Conservation (phyloP, 2,888 invertebrate species). For the Corbicula japonica region DNA sequence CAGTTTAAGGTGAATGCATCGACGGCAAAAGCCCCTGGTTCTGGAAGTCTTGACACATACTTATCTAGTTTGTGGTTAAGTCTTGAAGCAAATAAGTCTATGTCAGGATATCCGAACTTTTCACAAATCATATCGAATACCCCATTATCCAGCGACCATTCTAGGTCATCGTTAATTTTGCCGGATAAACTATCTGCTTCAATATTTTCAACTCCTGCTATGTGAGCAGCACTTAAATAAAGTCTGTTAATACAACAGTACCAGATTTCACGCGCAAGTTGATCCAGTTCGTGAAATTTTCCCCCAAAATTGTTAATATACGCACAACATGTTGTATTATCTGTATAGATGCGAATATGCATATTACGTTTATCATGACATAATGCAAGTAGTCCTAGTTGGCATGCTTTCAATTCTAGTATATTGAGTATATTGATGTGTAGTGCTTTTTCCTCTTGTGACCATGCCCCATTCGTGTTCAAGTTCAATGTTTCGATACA, state of each 20-base stretch:
- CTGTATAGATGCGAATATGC: constrained; percentile 7
- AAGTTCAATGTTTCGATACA: constrained; percentile 6
- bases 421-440: constrained; percentile 32
- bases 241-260: constrained; percentile 30
- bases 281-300: constrained; percentile 4
- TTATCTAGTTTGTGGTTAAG: constrained; percentile 34
- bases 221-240: too few relatives aligned
- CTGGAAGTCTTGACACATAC: constrained; percentile 44
- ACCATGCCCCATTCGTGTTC: constrained; percentile 14
- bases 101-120: too few relatives aligned
- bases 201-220: constrained; percentile 31
- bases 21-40: constrained; percentile 25
- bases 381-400: constrained; percentile 8
- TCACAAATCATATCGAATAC: too few relatives aligned
- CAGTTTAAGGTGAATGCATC: background rate
- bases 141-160: constrained; percentile 50
- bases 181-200: constrained; percentile 28
- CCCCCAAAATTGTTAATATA: constrained; percentile 39
- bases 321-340: constrained; percentile 32
- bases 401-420: constrained; percentile 24
- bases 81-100: constrained; percentile 51
- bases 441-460: constrained; percentile 5
- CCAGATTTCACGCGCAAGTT: constrained; percentile 30
- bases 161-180: constrained; percentile 32
- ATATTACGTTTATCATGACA: constrained; percentile 8